phyloP scores from a whole-genome alignment of 2,888 invertebrate genomes.

The Sarcophaga rosellei region DNA sequence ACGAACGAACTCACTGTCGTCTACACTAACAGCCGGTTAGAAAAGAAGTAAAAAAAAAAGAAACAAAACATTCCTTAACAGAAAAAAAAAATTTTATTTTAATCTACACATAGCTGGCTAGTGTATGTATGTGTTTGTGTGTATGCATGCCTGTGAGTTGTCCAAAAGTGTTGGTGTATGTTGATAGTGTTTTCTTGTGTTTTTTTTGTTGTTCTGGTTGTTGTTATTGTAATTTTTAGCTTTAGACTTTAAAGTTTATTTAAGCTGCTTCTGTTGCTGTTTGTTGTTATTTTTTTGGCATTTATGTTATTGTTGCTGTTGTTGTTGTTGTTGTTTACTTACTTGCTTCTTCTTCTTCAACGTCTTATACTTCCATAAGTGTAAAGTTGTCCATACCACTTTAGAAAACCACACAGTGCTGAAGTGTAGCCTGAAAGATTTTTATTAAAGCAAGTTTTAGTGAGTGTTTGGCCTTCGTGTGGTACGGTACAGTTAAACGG shows the following conservation, averaged over 20 bases:
- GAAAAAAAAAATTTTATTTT: conserved; percentile 14
- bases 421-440: conserved; percentile 68
- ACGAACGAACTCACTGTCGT: neutral
- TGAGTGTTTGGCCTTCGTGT: conserved; percentile 81
- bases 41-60: conserved; percentile 31
- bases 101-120: conserved; percentile 32
- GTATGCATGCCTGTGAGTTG: neutral
- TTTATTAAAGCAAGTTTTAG: conserved; percentile 79
- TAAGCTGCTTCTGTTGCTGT: conserved; percentile 10
- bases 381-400: conserved; percentile 62
- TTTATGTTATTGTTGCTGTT: conserved; percentile 10
- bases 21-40: conserved; percentile 53
- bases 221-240: conserved; percentile 13
- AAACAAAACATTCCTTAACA: conserved; percentile 53
- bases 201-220: neutral
- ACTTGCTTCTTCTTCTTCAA: neutral
- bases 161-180: conserved; percentile 4
- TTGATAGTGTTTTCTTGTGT: conserved; percentile 29
- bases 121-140: conserved; percentile 6
- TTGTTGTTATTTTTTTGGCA: conserved; percentile 55
- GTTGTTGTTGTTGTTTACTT: conserved; percentile 13
- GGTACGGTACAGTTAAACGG: conserved; percentile 80
- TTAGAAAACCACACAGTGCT: conserved; percentile 44
- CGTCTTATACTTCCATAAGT: conserved; percentile 31
- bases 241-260: conserved; percentile 47